Conservation (phyloP, 2,797 vertebrate species). For the Microhierax caerulescens region DNA sequence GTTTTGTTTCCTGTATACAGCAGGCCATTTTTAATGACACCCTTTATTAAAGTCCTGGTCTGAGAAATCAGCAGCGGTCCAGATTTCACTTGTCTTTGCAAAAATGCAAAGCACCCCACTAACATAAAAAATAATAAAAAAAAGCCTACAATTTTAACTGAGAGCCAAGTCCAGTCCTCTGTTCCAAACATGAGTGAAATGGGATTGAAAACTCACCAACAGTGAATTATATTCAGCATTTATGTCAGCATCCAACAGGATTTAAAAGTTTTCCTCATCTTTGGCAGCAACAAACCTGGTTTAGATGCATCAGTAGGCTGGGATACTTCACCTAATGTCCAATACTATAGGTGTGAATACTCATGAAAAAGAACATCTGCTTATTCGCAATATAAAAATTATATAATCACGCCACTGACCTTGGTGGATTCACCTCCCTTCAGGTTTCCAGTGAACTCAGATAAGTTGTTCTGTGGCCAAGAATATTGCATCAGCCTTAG, state of each 20-base stretch:
- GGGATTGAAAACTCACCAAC: background rate
- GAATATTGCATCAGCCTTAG: conserved; percentile 24
- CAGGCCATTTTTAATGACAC: background rate
- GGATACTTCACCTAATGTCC: conserved; percentile 1
- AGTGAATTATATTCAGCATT: background rate
- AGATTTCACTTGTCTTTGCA: background rate
- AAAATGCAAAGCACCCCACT: background rate
- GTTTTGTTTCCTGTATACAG: background rate
- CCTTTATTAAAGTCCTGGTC: background rate
- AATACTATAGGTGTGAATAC: conserved; percentile 29
- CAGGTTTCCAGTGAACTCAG: conserved; percentile 21
- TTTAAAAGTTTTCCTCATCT: background rate
- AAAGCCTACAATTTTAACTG: background rate
- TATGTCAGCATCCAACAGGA: background rate
- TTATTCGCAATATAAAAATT: conserved; percentile 29
- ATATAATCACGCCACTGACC: conserved; percentile 18
- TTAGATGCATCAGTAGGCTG: background rate
- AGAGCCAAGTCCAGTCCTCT: background rate
- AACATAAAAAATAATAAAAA: background rate
- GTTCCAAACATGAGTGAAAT: background rate
- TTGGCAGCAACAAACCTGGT: background rate
- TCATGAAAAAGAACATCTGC: conserved; percentile 42
- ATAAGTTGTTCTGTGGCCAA: conserved; percentile 21
- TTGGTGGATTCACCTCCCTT: conserved; percentile 44
- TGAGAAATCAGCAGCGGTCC: background rate